Base-by-base conservation (phyloP, 2,113 vertebrate genomes). In the Elachura formosa region DNA sequence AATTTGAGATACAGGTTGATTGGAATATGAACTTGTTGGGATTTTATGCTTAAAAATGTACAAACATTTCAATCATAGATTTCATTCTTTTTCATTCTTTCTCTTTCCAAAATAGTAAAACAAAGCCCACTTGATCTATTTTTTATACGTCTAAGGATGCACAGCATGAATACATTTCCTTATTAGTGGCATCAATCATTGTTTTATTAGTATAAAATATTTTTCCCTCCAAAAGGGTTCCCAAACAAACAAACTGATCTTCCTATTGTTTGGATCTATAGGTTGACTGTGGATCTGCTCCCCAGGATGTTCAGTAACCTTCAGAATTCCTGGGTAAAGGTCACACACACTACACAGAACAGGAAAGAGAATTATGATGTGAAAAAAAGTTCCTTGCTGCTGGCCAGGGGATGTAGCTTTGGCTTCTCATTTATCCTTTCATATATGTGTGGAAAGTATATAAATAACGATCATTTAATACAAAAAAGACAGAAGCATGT, bases 1-100 rank as follows among this genome's bases (percentile, higher is more conserved):
- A 93, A 95, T 95, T 92, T 84, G 85, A 96, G 67, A 78, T 96
- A 94, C 36, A 68, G 40, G 14, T 82, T 96, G 66, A 54, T 85
- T 81, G 13, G 23, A 12, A 59, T 86, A 59, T 45, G 28, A 22
- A 11, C 2, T 90, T 78, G 33, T 82, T 94, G 13, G 2, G 8
- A 20, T 78, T 90, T 93, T 91, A 52, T 28, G 59, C 94, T 95
- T 94, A 97, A 97, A 95, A 96, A 94, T 92, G 93, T 95, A 92
- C 80, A 87, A 91, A 87, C 18, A 61, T 95, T 85, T 96, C 68
- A 94, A 90, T 88, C 94, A 38, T 91, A 93, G 79, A 48, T 69
- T 85, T 56, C 38, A 66, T 69, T 58, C 11, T 61, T 89, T 91
- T 92, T 71, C 15, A 38, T 56, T 66, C 73, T 34, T 43, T 62